phyloP scores from a whole-genome alignment of 2,888 invertebrate genomes.

The Urechis unicinctus region DNA sequence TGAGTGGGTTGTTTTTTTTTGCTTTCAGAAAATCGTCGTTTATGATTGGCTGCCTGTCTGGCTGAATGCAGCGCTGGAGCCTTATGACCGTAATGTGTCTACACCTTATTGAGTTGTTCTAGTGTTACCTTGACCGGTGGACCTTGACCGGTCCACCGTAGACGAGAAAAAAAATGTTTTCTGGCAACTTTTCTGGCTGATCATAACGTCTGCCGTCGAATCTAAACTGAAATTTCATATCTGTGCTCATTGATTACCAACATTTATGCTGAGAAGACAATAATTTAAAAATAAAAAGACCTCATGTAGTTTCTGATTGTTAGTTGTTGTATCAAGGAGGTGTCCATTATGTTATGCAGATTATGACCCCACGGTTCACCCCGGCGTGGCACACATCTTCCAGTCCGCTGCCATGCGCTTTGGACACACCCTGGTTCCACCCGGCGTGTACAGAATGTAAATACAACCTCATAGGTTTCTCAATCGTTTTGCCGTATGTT shows the following conservation, averaged over 20 bases:
- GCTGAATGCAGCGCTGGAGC: constrained; percentile 46
- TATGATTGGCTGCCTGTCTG: constrained; percentile 95
- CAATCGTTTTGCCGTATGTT: background rate
- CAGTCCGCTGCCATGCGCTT: constrained; percentile 61
- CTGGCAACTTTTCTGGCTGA: too few relatives aligned
- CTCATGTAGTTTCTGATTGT: too few relatives aligned
- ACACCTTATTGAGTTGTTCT: too few relatives aligned
- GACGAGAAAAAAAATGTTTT: too few relatives aligned
- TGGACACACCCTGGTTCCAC: constrained; percentile 59
- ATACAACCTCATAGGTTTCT: background rate
- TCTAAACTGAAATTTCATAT: too few relatives aligned
- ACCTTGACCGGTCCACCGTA: too few relatives aligned
- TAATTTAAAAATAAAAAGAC: too few relatives aligned
- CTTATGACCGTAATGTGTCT: constrained; percentile 2
- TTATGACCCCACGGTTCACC: constrained; percentile 57
- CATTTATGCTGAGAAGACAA: too few relatives aligned
- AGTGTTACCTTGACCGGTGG: too few relatives aligned
- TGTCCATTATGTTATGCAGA: constrained; percentile 25
- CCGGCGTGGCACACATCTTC: constrained; percentile 60
- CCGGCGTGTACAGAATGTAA: constrained; percentile 52
- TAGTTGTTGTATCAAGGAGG: background rate
- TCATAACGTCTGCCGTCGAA: too few relatives aligned
- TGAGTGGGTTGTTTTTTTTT: background rate
- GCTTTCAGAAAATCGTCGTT: constrained; percentile 75
- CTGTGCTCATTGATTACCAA: too few relatives aligned